Percentiles rank a stretch among this genome's conserved stretches.
These are phyloP conservation scores for Channa maculata DNA, from an alignment of 2,113 vertebrate genomes.

Conservation along the genomic window DNA sequence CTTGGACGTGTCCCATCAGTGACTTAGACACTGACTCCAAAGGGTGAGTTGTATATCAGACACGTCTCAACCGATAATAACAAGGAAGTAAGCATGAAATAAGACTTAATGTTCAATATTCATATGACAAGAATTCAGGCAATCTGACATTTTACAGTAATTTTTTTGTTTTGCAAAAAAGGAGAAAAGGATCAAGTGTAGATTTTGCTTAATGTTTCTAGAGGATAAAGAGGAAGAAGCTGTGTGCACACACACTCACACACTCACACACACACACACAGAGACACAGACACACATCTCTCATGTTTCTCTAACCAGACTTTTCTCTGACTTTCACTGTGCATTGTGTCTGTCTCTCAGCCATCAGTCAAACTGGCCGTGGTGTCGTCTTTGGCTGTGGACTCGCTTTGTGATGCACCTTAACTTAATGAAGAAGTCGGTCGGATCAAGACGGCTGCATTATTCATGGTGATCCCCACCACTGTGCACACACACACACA, in stretches of 20 bases:
- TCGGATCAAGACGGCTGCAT: conserved; percentile 42
- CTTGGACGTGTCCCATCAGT: not conserved
- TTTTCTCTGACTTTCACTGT: conserved; percentile 8
- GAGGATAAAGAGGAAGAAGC: not conserved
- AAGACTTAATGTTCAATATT: too few relatives aligned
- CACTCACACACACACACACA: not conserved
- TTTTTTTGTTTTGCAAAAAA: too few relatives aligned
- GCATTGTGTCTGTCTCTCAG: not conserved
- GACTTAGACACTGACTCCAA: too few relatives aligned
- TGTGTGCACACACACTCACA: not conserved
- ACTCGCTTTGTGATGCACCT: not conserved
- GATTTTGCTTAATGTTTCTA: too few relatives aligned
- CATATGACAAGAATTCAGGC: too few relatives aligned
- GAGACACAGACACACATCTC: not conserved
- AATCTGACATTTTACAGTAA: too few relatives aligned
- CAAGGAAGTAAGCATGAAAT: too few relatives aligned
- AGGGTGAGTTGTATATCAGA: too few relatives aligned
- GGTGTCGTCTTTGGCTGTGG: not conserved
- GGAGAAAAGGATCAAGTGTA: too few relatives aligned
- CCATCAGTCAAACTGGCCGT: conserved; percentile 5
- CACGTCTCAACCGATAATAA: too few relatives aligned
- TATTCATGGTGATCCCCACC: conserved; percentile 50
- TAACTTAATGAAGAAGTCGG: conserved; percentile 34
- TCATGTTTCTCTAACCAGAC: not conserved
- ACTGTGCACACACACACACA: conserved; percentile 7